Evolutionary conservation across 2,113 vertebrate species (phyloP).

Genomic region (Promerops cafer): DNA sequence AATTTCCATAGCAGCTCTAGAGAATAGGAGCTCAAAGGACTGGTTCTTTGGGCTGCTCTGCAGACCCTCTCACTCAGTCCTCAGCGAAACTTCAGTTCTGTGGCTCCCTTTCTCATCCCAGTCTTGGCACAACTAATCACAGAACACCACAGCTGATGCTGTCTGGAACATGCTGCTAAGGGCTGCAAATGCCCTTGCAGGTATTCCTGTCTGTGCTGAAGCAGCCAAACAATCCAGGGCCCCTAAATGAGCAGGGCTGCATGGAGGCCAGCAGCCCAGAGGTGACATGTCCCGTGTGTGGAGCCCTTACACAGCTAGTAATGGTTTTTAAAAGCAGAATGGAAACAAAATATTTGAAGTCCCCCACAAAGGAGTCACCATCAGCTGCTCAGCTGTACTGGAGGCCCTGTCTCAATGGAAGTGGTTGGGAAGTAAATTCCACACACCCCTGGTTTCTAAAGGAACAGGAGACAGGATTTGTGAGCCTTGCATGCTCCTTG

Average conservation of each 20-base stretch:
- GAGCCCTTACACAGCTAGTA: background rate
- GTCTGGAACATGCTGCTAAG: background rate
- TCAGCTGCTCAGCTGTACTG: background rate
- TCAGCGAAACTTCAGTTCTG: background rate
- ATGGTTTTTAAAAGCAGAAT: background rate
- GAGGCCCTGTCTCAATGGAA: background rate
- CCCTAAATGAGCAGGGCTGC: background rate
- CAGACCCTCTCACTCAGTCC: background rate
- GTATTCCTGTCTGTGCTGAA: background rate
- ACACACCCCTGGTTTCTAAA: background rate
- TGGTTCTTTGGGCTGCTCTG: background rate
- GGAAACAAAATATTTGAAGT: background rate
- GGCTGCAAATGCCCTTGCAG: background rate
- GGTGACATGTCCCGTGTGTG: accelerated
- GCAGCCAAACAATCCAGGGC: background rate
- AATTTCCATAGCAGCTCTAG: background rate
- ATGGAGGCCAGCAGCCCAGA: background rate
- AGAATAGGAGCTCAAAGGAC: background rate
- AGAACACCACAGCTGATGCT: background rate
- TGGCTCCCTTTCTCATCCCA: background rate
- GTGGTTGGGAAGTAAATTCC: background rate
- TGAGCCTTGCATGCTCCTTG: background rate
- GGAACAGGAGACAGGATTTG: background rate
- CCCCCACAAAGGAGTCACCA: background rate
- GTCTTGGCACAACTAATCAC: background rate